A percentile compares a stretch with the other conserved stretches of the same genome.
Evolutionary conservation across 2,888 invertebrate genomes (phyloP).

Genomic region (Eristalis intricaria): DNA sequence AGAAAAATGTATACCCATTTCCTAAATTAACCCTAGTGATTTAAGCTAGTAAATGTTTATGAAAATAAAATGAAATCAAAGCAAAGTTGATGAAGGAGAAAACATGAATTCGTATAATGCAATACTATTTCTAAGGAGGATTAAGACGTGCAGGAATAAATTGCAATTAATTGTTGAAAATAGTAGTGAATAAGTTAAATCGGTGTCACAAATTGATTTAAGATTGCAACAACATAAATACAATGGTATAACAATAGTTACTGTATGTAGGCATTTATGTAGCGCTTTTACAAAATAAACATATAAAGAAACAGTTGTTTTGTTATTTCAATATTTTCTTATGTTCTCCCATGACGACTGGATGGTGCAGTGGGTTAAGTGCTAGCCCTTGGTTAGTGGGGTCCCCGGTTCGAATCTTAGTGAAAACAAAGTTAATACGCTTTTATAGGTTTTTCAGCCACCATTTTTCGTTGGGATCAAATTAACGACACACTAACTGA

Average conservation of each 20-base stretch:
- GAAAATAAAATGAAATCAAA: conserved; percentile 1
- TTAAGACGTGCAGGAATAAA: conserved; percentile 28
- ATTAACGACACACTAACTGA: no score
- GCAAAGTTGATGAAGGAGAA: conserved; percentile 4
- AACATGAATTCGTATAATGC: conserved; percentile 39
- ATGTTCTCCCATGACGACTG: no score
- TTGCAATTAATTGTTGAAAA: conserved; percentile 48
- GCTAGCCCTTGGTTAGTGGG: no score
- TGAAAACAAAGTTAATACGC: no score
- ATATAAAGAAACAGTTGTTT: conserved; percentile 14
- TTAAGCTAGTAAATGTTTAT: conserved; percentile 40
- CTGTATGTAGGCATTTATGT: conserved; percentile 68
- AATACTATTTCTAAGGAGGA: conserved; percentile 61
- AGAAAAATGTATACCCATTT: conserved; percentile 39
- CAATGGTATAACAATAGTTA: conserved; percentile 57
- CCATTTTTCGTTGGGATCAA: no score
- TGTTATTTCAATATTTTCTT: not conserved
- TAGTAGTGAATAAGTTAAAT: conserved; percentile 44
- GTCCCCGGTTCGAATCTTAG: no score
- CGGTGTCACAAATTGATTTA: conserved; percentile 52
- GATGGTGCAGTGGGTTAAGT: no score
- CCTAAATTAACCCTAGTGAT: conserved; percentile 51
- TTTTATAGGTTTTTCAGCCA: no score
- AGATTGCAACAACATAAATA: conserved; percentile 40
- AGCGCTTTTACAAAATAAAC: conserved; percentile 71